Base-by-base conservation (phyloP, 2,797 vertebrate species). In the Trematomus bernacchii region DNA sequence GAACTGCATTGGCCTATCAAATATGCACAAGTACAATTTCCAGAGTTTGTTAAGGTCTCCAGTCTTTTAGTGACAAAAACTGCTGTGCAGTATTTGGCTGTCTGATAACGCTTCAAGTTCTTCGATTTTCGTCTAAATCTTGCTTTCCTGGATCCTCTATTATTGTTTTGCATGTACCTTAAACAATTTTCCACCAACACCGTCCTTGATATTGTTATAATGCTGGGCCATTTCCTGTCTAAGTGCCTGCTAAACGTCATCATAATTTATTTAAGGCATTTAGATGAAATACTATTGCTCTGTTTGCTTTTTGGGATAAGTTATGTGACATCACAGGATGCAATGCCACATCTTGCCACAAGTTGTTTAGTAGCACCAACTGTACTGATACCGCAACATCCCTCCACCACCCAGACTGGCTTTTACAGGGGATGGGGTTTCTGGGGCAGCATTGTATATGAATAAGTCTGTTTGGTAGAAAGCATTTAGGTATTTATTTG, bases 401-500 rank as follows among this genome's bases (percentile, higher is more conserved):
- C 70, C 14, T 30, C 6, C 21, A 50, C 47, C 68, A 71, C 43
- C 57, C 63, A 68, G 2, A 43, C 21, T n/a, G n/a, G 15, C 55
- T 53, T 57, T 66, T 63, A 37, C 66, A 40, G 48, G 16, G 54
- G 60, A 52, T 11, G 27, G 52, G 6, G 44, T 55, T 80, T 58
- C 8, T 40, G 74, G 67, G 76, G 44, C 18, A 57, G 58, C 40
- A 10, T 77, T 90, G 86, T 87, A 79, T 90, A 87, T 73, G 75
- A 85, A 61, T 58, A 50, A 44, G 60, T 72, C 82, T 80, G 57
- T 72, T 83, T 87, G 87, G 80, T 90, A 93, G 94, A 93, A 93
- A 92, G 79, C 66, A 71, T 60, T 52, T 71, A 80, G 80, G 68
- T 89, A 91, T 94, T 93, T 94, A 92, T 94, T 93, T 93, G 81